These are phyloP conservation scores for Rhabdornis inornatus DNA, from an alignment of 2,113 vertebrate species.

Conservation along the genomic window DNA sequence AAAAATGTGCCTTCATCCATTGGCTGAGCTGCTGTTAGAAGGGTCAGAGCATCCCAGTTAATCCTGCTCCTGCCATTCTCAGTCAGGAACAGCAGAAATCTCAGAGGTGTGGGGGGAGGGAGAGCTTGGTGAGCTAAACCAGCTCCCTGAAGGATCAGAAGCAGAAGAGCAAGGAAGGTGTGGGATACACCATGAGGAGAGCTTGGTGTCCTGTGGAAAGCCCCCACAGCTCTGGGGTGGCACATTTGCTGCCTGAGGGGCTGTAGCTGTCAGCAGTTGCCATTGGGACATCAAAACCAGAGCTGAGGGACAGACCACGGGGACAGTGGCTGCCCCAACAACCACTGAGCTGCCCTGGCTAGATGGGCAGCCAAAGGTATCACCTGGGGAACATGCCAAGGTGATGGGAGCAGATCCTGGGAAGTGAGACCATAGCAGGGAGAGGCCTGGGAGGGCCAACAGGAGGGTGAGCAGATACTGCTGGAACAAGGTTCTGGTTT, in stretches of 20 bases:
- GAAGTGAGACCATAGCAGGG: neutral
- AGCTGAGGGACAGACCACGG: neutral
- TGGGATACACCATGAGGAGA: neutral
- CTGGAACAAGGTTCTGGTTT: neutral
- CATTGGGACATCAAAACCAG: neutral
- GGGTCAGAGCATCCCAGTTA: neutral
- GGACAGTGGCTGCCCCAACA: neutral
- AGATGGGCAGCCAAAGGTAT: neutral
- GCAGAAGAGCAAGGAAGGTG: neutral
- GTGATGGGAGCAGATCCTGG: neutral
- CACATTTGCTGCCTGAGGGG: neutral
- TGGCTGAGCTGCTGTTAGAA: neutral
- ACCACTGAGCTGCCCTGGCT: neutral
- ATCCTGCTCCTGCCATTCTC: neutral
- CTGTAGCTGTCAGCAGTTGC: neutral
- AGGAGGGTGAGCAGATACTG: neutral
- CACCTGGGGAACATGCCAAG: too few species aligned
- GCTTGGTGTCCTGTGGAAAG: neutral
- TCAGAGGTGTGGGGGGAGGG: neutral
- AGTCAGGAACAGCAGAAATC: neutral
- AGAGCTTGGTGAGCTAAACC: neutral
- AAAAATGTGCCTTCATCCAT: neutral
- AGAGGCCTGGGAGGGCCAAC: neutral
- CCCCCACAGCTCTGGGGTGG: neutral
- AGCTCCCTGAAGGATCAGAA: neutral